phyloP scores from a whole-genome alignment of 2,113 vertebrate species.

The Pica pica region DNA sequence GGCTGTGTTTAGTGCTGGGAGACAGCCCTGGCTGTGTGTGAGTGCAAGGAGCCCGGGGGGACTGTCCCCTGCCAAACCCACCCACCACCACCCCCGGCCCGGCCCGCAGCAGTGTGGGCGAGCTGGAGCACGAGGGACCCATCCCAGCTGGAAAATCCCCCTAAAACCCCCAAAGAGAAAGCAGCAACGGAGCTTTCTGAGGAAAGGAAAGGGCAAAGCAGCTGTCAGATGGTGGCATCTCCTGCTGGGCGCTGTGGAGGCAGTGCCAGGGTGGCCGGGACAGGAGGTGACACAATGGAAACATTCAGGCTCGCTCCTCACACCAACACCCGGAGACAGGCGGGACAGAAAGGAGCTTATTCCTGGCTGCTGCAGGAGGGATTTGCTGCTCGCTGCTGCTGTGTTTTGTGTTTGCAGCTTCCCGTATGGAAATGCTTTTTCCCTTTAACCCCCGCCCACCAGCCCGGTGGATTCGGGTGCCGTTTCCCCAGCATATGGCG shows the following conservation, averaged over 20 bases:
- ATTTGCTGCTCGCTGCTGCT: slow-evolving; percentile 48
- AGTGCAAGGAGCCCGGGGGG: background rate
- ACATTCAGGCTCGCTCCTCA: background rate
- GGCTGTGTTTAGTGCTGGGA: background rate
- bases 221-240: background rate
- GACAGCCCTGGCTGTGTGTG: background rate
- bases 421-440: slow-evolving; percentile 27
- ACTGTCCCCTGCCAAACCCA: background rate
- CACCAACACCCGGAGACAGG: background rate
- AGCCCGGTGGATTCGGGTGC: background rate
- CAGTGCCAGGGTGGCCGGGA: background rate
- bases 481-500: slow-evolving; percentile 42
- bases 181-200: background rate
- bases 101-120: fast-evolving
- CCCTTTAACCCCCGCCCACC: slow-evolving; percentile 30
- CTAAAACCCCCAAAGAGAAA: background rate
- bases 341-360: slow-evolving; percentile 42
- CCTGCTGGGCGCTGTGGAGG: background rate
- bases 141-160: background rate
- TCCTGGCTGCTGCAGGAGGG: background rate
- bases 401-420: slow-evolving; percentile 1
- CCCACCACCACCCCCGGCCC: background rate
- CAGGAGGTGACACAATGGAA: slow-evolving; percentile 38
- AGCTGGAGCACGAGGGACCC: background rate
- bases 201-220: background rate